phyloP scores from a whole-genome alignment of 2,113 vertebrate genomes.

The Odobenus rosmarus region DNA sequence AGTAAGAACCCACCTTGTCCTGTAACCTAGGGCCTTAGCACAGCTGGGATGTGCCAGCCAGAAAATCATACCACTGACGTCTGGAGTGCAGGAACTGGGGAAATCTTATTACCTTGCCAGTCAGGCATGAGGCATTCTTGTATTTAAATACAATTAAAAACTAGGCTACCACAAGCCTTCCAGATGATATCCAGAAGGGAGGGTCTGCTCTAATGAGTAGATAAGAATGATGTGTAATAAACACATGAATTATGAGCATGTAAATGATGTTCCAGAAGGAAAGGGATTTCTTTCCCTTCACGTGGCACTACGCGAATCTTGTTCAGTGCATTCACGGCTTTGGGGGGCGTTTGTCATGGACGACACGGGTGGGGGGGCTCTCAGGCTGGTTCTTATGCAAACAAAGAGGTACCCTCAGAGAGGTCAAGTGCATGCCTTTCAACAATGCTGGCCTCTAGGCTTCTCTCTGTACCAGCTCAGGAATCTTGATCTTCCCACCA shows the following conservation, averaged over 20 bases:
- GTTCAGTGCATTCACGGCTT: rapidly evolving
- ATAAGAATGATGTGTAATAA: background rate
- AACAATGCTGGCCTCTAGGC: too few species aligned
- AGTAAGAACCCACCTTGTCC: background rate
- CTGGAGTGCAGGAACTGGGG: rapidly evolving
- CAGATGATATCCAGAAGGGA: background rate
- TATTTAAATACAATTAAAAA: background rate
- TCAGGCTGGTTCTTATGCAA: too few species aligned
- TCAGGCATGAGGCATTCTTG: background rate
- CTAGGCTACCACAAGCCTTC: background rate
- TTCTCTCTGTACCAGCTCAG: rapidly evolving
- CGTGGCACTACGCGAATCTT: rapidly evolving
- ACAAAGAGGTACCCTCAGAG: rapidly evolving
- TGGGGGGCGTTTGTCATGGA: rapidly evolving
- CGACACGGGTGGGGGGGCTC: background rate
- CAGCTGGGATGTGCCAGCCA: background rate
- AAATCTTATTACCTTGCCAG: rapidly evolving
- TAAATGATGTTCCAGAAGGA: background rate
- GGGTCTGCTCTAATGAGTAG: background rate
- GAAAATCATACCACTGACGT: rapidly evolving
- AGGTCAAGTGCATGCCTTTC: rapidly evolving
- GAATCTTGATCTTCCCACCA: rapidly evolving
- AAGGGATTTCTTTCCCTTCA: background rate
- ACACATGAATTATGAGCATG: background rate
- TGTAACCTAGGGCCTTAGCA: background rate